phyloP scores from a whole-genome alignment of 2,888 invertebrate species.

The Pelosia muscerda region DNA sequence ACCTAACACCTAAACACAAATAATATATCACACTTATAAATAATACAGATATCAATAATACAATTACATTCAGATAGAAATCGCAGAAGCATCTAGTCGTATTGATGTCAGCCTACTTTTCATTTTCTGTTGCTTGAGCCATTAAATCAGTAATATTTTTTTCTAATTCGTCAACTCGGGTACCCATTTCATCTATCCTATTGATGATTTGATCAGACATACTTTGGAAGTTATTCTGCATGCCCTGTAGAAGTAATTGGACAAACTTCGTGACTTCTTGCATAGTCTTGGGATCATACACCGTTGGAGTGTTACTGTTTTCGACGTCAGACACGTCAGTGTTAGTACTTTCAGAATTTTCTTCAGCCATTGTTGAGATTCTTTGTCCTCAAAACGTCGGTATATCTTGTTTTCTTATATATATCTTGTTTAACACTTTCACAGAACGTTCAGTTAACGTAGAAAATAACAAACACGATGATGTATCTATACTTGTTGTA shows the following conservation, averaged over 20 bases:
- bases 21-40: not conserved
- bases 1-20: too few species aligned
- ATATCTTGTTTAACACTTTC: not conserved
- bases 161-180: slow-evolving; percentile 98
- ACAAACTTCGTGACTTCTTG: slow-evolving; percentile 98
- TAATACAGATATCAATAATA: not conserved
- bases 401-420: not conserved
- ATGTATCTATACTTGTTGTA: not conserved
- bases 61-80: not conserved
- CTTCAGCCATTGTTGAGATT: slow-evolving; percentile 71
- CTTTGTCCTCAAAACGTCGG: not conserved
- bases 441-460: not conserved
- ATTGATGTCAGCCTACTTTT: slow-evolving; percentile 67
- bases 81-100: not conserved
- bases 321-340: slow-evolving; percentile 66
- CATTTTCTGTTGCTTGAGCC: slow-evolving; percentile 97
- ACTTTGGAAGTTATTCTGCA: slow-evolving; percentile 99
- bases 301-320: slow-evolving; percentile 71
- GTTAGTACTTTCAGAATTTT: slow-evolving; percentile 68
- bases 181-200: slow-evolving; percentile 99
- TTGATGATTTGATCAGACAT: slow-evolving; percentile 99
- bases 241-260: slow-evolving; percentile 97
- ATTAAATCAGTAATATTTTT: slow-evolving; percentile 99
- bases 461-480: not conserved
- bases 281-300: slow-evolving; percentile 96